Evolutionary conservation across 2,113 vertebrate genomes (phyloP).

Genomic region (Muscicapa adusta): DNA sequence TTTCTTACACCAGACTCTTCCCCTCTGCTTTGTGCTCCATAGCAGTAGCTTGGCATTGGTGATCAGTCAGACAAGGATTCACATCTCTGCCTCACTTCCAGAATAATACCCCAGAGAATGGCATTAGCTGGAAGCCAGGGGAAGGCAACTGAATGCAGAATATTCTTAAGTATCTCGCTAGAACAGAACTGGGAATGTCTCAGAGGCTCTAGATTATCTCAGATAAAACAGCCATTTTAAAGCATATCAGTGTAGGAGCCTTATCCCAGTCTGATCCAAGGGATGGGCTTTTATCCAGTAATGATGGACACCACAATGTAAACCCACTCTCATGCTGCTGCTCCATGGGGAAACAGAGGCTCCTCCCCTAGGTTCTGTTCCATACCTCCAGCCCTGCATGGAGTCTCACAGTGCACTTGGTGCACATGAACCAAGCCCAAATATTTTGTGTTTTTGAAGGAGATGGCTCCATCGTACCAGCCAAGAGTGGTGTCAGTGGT

Average conservation of each 20-base stretch:
- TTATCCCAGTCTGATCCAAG: neutral
- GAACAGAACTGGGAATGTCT: neutral
- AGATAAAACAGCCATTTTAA: neutral
- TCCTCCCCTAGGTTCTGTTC: neutral
- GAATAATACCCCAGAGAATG: neutral
- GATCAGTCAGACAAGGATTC: neutral
- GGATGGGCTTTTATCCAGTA: neutral
- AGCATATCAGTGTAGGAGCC: neutral
- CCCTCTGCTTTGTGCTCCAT: neutral
- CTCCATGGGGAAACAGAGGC: rapidly evolving
- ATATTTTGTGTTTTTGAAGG: neutral
- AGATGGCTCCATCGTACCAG: neutral
- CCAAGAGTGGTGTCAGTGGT: neutral
- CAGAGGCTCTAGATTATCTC: neutral
- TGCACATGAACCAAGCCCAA: rapidly evolving
- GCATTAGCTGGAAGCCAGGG: neutral
- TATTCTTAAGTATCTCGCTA: neutral
- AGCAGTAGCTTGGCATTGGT: neutral
- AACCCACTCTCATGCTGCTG: neutral
- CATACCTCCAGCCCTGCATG: too few relatives aligned
- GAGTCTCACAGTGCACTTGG: too few relatives aligned
- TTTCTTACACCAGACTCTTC: neutral
- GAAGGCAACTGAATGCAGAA: neutral
- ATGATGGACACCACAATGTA: neutral
- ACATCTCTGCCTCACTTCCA: neutral